Evolutionary conservation across 2,797 vertebrate species (phyloP), one percentile per base, ranked within the genome.

Genomic region (Mormyrus proboscirostris): DNA sequence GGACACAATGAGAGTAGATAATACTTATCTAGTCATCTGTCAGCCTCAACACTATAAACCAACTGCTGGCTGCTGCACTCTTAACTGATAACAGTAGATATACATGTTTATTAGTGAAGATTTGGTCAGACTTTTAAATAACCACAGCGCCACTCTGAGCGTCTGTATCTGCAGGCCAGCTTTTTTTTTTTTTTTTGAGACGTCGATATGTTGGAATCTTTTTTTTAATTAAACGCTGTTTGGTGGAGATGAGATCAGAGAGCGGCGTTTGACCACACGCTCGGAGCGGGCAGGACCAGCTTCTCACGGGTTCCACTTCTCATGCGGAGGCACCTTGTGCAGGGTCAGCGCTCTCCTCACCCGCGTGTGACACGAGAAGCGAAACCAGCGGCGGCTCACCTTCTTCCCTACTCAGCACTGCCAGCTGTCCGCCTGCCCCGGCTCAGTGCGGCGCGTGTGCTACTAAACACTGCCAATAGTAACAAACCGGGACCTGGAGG

Each of bases 321-420:
- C 90, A 90, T 89, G 93, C 91, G 93, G 92, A 19, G n/a, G 91
- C 47, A 59, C 88, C 91, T 88, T 89, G 91, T 88, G 92, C 90
- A 88, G 89, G 92, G 91, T 90, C 62, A 89, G 90, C 90, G 92
- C 92, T 95, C 92, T 92, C 92, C 93, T 90, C 91, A 92, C 92
- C 88, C 92, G 92, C 89, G 86, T 92, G 91, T 90, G 92, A 90
- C 90, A 89, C 3, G 83, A 92, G 92, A 91, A 91, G 91, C 89
- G 90, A 94, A 92, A 93, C 93, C 92, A 94, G 90, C 12, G 29
- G 84, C 4, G 8, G 79, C n/a, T n/a, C 0, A 6, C 19, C 19
- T 12, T 51, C 49, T 1, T 7, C 33, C 12, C 14, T 4, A 19
- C 79, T 50, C 47, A 12, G 79, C 44, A 50, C 19, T 8, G 44